Conservation (phyloP, 2,113 vertebrate species). For the Indri indri region DNA sequence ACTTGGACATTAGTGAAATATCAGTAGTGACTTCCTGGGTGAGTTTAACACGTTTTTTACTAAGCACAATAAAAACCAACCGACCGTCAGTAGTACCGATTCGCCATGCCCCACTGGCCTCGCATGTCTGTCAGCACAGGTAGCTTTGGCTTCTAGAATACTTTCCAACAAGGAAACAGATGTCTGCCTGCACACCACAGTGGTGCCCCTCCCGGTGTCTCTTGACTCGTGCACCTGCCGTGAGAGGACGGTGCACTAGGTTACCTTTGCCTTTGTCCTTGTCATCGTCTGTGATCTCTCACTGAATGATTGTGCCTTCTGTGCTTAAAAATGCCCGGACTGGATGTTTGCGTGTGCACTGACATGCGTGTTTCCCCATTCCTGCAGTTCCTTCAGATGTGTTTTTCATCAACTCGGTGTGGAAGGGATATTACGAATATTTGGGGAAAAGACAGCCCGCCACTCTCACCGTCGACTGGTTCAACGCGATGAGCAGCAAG, state of each 20-base stretch:
- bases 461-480: constrained; percentile 93
- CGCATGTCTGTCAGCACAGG: background rate
- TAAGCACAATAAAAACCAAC: background rate
- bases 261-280: background rate
- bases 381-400: constrained; percentile 95
- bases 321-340: background rate
- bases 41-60: too few species aligned
- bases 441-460: constrained; percentile 93
- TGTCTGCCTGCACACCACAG: rapidly evolving
- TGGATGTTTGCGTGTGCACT: background rate
- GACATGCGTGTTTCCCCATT: rapidly evolving
- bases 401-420: constrained; percentile 93
- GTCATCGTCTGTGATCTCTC: background rate
- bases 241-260: rapidly evolving
- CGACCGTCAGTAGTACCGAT: rapidly evolving
- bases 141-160: background rate
- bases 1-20: too few species aligned
- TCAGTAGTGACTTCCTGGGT: too few species aligned
- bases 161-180: too few species aligned
- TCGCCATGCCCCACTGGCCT: background rate
- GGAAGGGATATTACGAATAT: constrained; percentile 98
- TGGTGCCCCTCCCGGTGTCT: rapidly evolving
- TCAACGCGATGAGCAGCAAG: constrained; percentile 92
- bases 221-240: rapidly evolving
- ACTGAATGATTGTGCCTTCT: background rate